Evolutionary conservation across 2,888 invertebrate species (phyloP).

Genomic region (Drosophila melanosoma): DNA sequence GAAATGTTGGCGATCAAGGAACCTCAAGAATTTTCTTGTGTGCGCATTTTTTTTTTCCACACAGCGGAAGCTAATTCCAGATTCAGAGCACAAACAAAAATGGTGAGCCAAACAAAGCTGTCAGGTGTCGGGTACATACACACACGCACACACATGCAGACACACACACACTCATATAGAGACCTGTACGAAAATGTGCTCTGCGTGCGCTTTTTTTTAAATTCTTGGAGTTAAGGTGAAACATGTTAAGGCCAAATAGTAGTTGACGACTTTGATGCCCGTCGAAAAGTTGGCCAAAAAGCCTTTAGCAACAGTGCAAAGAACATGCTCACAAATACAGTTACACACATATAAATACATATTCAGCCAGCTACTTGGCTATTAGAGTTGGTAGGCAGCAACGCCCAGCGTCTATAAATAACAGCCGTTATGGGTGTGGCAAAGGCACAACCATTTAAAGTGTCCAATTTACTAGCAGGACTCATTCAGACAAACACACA

Average conservation of each 20-base stretch:
- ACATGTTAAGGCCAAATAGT: constrained; percentile 57
- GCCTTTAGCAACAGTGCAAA: constrained; percentile 18
- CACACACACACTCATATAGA: constrained; percentile 6
- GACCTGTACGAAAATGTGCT: constrained; percentile 1
- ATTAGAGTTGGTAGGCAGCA: constrained; percentile 42
- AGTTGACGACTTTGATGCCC: constrained; percentile 45
- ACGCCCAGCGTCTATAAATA: constrained; percentile 38
- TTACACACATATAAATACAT: background rate
- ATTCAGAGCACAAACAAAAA: constrained; percentile 65
- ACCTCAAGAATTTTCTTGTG: constrained; percentile 36
- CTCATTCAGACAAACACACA: constrained; percentile 10
- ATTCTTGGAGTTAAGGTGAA: constrained; percentile 37
- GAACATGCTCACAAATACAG: constrained; percentile 7
- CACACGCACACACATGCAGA: constrained; percentile 5
- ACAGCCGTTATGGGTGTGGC: constrained; percentile 19
- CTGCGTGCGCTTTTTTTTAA: constrained; percentile 5
- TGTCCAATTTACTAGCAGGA: constrained; percentile 43
- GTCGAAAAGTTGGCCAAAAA: constrained; percentile 38
- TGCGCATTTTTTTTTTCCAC: constrained; percentile 52
- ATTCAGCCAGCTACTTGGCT: constrained; percentile 24
- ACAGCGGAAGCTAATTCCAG: constrained; percentile 61
- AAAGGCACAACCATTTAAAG: constrained; percentile 21
- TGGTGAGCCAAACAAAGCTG: constrained; percentile 47
- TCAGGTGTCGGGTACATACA: constrained; percentile 52
- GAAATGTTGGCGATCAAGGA: constrained; percentile 24